phyloP scores from a whole-genome alignment of 2,113 vertebrate genomes.

The Garra rufa region DNA sequence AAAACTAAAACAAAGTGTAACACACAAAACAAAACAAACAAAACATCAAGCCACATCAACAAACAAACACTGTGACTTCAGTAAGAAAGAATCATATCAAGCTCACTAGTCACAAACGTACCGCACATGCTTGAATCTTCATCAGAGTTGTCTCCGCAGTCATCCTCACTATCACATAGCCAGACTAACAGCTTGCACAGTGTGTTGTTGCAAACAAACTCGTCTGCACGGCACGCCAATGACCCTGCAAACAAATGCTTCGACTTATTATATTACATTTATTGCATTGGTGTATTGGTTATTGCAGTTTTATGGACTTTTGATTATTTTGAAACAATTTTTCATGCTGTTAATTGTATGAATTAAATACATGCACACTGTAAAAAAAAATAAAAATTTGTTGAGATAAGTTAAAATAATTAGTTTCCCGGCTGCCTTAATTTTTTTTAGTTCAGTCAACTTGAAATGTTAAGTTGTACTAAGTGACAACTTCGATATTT shows the following conservation, averaged over 20 bases:
- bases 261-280: too few relatives aligned
- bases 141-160: conserved; percentile 77
- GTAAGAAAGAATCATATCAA: not conserved
- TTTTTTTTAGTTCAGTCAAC: too few relatives aligned
- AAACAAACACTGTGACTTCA: not conserved
- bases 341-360: not conserved
- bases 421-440: too few relatives aligned
- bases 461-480: too few relatives aligned
- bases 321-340: not conserved
- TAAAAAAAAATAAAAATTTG: too few relatives aligned
- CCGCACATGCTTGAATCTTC: conserved; percentile 52
- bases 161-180: conserved; percentile 88
- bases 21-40: too few relatives aligned
- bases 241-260: conserved; percentile 49
- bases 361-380: too few relatives aligned
- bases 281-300: too few relatives aligned
- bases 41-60: not conserved
- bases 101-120: conserved; percentile 22
- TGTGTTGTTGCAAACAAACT: conserved; percentile 88
- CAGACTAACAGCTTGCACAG: conserved; percentile 86
- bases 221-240: conserved; percentile 82
- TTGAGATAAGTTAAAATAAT: too few relatives aligned
- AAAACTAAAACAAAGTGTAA: too few relatives aligned
- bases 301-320: not conserved
- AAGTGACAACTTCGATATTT: too few relatives aligned